Conservation (phyloP, 1,140 invertebrate genomes). For the Dendroctonus valens region DNA sequence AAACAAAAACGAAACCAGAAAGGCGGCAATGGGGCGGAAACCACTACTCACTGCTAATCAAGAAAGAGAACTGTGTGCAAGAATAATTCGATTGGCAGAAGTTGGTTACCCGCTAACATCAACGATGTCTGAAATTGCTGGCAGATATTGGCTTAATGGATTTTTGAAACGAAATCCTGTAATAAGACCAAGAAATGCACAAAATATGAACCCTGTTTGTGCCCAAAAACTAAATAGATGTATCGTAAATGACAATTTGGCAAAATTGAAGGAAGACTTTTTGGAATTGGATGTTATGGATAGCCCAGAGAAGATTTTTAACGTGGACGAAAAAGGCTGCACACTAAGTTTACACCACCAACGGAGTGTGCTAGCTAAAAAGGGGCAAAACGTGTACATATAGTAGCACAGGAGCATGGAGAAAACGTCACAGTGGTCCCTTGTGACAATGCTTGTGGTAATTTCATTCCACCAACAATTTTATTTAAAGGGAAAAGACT, state of each 20-base stretch:
- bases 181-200: constrained; percentile 38
- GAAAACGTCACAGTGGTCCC: constrained; percentile 47
- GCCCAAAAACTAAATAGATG: constrained; percentile 47
- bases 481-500: constrained; percentile 48
- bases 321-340: constrained; percentile 52
- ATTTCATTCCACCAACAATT: constrained; percentile 46
- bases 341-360: constrained; percentile 47
- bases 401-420: constrained; percentile 43
- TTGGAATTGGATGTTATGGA: constrained; percentile 39
- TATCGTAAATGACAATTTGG: constrained; percentile 46
- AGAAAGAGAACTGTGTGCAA: constrained; percentile 17
- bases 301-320: constrained; percentile 45
- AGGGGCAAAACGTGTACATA: constrained; percentile 43
- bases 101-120: constrained; percentile 17
- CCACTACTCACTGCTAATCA: constrained; percentile 13
- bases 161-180: constrained; percentile 40
- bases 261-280: constrained; percentile 39
- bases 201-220: constrained; percentile 44
- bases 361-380: constrained; percentile 41
- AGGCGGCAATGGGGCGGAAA: constrained; percentile 13
- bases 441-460: constrained; percentile 47
- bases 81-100: constrained; percentile 12
- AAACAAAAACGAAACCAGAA: constrained; percentile 8
- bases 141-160: constrained; percentile 22
- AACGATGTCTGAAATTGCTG: constrained; percentile 1